These are phyloP conservation scores for Drosophila bipectinata DNA, from an alignment of 1,140 invertebrate species.

Conservation along the genomic window DNA sequence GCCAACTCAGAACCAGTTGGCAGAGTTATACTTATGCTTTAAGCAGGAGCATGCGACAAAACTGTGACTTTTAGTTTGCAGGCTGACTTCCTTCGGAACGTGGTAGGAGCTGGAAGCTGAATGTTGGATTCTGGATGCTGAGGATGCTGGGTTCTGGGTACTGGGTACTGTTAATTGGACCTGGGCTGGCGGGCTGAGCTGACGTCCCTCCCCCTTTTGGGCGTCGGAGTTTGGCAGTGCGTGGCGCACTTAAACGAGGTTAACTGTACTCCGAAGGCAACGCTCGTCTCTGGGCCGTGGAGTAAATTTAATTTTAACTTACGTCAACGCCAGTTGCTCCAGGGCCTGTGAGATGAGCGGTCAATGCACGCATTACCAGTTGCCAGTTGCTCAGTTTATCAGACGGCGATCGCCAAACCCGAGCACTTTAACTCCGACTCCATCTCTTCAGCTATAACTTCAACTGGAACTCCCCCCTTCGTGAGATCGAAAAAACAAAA, in stretches of 20 bases:
- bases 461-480: conserved; percentile 16
- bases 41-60: conserved; percentile 81
- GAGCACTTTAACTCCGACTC: conserved; percentile 16
- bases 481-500: not conserved
- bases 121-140: conserved; percentile 9
- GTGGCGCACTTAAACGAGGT: conserved; percentile 77
- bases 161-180: conserved; percentile 75
- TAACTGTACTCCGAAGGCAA: conserved; percentile 73
- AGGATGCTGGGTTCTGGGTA: conserved; percentile 37
- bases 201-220: conserved; percentile 8
- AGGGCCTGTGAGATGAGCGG: conserved; percentile 57
- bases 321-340: conserved; percentile 61
- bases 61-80: conserved; percentile 45
- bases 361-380: conserved; percentile 80
- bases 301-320: conserved; percentile 75
- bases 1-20: conserved; percentile 66
- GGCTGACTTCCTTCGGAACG: conserved; percentile 63
- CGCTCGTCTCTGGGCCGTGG: conserved; percentile 38
- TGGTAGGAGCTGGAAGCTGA: conserved; percentile 41
- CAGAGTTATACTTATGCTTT: conserved; percentile 55
- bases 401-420: conserved; percentile 32
- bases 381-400: conserved; percentile 34
- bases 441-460: not conserved
- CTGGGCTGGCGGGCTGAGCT: conserved; percentile 41
- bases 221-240: conserved; percentile 48